These are phyloP conservation scores for Pherbina coryleti DNA, from an alignment of 2,888 invertebrate genomes.

Conservation along the genomic window DNA sequence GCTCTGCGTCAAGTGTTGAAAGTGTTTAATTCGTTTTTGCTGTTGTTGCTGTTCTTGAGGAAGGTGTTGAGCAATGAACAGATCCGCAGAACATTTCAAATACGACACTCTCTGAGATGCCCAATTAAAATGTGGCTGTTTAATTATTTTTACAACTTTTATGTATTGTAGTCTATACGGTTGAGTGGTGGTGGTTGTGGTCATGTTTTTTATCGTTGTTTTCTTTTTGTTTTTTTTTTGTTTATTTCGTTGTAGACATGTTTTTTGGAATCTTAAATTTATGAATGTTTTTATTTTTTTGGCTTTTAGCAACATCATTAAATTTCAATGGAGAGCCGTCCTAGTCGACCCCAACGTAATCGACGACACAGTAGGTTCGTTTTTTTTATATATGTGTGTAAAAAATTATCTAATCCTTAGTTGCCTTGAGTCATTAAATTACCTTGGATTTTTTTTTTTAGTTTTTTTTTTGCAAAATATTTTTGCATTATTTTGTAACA, in stretches of 20 bases:
- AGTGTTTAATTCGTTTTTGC: neutral
- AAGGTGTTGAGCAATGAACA: constrained; percentile 11
- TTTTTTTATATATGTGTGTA: neutral
- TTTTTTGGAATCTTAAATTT: constrained; percentile 33
- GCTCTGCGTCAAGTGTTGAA: neutral
- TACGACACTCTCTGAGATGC: neutral
- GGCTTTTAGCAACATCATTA: constrained; percentile 34
- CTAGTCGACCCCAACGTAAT: constrained; percentile 76
- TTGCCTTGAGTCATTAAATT: too few relatives aligned
- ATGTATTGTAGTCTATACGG: neutral
- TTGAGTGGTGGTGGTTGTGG: neutral
- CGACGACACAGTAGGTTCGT: constrained; percentile 80
- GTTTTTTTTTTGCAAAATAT: too few relatives aligned
- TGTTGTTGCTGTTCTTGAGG: neutral
- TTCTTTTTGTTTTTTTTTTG: too few relatives aligned
- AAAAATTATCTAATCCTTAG: neutral
- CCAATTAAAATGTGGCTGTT: constrained; percentile 4
- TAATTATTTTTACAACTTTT: constrained; percentile 37
- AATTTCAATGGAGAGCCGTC: constrained; percentile 48
- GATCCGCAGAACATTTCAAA: neutral
- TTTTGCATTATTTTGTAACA: too few relatives aligned
- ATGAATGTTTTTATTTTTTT: constrained; percentile 6
- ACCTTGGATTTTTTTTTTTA: neutral
- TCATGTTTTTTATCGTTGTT: too few relatives aligned
- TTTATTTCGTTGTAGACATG: constrained; percentile 20